Evolutionary conservation across 2,888 invertebrate species (phyloP), one percentile per base, ranked within the genome.

Genomic region (Nemotelus nigrinus): DNA sequence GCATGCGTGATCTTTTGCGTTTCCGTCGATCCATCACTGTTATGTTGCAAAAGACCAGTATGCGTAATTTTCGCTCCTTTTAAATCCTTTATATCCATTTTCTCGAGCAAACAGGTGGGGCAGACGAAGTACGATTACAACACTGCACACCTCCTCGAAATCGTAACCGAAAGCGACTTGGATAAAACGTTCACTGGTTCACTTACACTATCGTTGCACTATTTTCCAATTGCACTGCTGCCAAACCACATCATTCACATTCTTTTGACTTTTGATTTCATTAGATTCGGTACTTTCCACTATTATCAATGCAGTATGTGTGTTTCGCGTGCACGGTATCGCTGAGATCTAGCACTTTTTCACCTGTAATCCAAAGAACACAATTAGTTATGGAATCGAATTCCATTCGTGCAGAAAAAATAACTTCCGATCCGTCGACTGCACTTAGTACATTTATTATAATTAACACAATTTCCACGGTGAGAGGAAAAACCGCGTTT

Each of bases 1-100:
- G 92, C 93, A 85, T 93, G 93, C 64, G 93, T 91, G 85, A 90
- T 91, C 82, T 91, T 87, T 79, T 87, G 87, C 65, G 87, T 88
- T 53, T 91, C 91, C 4, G 90, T 90, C 39, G 88, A 88, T 41
- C 91, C 91, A 83, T 91, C 91, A 25, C 88, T 85, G 77, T 90
- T 90, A 82, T 91, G 91, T 81, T 90, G 90, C 43, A 88, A 82
- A 76, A 88, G 83, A 57, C 91, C 91, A 80, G 90, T 89, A 83
- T 91, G 91, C 80, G 90, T 88, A 81, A 91, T 88, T 82, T 89
- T 88, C 76, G 89, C 89, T 81, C 90, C 90, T 82, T 86, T 87
- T 80, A 87, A 84, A 82, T 87, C 87, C 83, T 87, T 87, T 80
- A 87, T 83, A 84, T 87, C 87, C 87, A 87, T 87, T 80, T 81